Evolutionary conservation across 2,797 vertebrate species (phyloP).

Genomic region (Protosalanx chinensis): DNA sequence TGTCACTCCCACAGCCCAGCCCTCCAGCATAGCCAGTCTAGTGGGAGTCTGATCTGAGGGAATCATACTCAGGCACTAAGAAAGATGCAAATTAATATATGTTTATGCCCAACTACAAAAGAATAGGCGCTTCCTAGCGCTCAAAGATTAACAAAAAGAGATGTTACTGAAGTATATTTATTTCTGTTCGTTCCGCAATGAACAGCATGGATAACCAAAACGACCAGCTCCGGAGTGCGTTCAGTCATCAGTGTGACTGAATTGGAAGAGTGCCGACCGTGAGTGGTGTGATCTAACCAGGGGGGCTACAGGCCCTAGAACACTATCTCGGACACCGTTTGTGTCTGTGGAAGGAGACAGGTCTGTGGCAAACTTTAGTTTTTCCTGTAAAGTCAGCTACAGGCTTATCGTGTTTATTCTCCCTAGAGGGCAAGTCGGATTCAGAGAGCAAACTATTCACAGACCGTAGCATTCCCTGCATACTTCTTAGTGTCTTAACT

Average conservation of each 20-base stretch:
- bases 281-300: slow-evolving; percentile 4
- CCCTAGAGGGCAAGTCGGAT: slow-evolving; percentile 75
- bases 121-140: slow-evolving; percentile 39
- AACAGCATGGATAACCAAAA: slow-evolving; percentile 62
- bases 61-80: slow-evolving; percentile 46
- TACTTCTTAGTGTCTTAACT: slow-evolving; percentile 95
- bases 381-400: slow-evolving; percentile 75
- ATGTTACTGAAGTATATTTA: slow-evolving; percentile 74
- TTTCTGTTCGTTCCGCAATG: slow-evolving; percentile 61
- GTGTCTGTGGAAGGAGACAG: slow-evolving; percentile 38
- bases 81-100: slow-evolving; percentile 61
- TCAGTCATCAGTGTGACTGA: slow-evolving; percentile 47
- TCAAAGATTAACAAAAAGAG: slow-evolving; percentile 37
- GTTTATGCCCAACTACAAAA: slow-evolving; percentile 54
- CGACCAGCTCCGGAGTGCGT: slow-evolving; percentile 59
- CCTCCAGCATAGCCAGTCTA: slow-evolving; percentile 41
- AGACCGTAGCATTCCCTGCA: slow-evolving; percentile 90
- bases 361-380: slow-evolving; percentile 71
- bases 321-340: slow-evolving; percentile 19
- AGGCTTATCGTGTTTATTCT: slow-evolving; percentile 63
- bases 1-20: slow-evolving; percentile 59
- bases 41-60: slow-evolving; percentile 36
- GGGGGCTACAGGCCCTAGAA: slow-evolving; percentile 11
- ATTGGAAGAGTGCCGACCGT: neutral
- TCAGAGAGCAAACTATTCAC: slow-evolving; percentile 78